phyloP scores from a whole-genome alignment of 2,113 vertebrate species.

The Cebus imitator region DNA sequence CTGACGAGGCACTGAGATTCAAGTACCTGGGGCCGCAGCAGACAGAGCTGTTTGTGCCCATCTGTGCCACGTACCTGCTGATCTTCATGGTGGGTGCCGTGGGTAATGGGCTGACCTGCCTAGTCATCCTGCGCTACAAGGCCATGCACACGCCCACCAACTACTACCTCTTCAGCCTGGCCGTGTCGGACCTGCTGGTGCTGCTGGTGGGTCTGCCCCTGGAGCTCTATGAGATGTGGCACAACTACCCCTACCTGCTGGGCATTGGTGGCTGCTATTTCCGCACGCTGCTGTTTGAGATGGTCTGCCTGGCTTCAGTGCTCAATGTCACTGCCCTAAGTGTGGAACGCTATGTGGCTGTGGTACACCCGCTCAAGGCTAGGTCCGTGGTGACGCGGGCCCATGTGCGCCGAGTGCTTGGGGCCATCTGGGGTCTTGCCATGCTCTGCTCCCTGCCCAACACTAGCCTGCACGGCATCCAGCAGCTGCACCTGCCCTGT shows the following conservation, averaged over 20 bases:
- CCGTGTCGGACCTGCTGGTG: slow-evolving; percentile 93
- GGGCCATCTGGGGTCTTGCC: slow-evolving; percentile 88
- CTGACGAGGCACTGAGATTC: slow-evolving; percentile 85
- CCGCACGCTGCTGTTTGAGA: slow-evolving; percentile 93
- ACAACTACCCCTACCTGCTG: slow-evolving; percentile 95
- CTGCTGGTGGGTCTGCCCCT: slow-evolving; percentile 94
- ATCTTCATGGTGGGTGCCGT: slow-evolving; percentile 91
- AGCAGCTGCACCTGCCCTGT: slow-evolving; percentile 75
- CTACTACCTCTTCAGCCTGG: slow-evolving; percentile 96
- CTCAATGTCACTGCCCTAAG: slow-evolving; percentile 95
- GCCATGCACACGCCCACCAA: slow-evolving; percentile 96
- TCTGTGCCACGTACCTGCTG: slow-evolving; percentile 91
- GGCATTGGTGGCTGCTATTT: slow-evolving; percentile 92
- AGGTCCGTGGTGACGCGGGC: slow-evolving; percentile 91
- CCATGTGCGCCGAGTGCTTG: slow-evolving; percentile 91
- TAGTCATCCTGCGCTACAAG: slow-evolving; percentile 90
- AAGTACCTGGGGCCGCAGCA: slow-evolving; percentile 90
- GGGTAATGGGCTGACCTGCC: slow-evolving; percentile 93
- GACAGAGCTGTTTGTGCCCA: slow-evolving; percentile 87
- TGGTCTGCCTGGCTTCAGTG: slow-evolving; percentile 95
- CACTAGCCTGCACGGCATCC: slow-evolving; percentile 93
- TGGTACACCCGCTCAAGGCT: slow-evolving; percentile 93
- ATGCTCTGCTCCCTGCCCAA: slow-evolving; percentile 94
- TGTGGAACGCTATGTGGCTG: slow-evolving; percentile 93
- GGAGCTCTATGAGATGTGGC: slow-evolving; percentile 95